Base-by-base conservation (phyloP, 2,888 invertebrate genomes). In the Athripsodes cinereus region DNA sequence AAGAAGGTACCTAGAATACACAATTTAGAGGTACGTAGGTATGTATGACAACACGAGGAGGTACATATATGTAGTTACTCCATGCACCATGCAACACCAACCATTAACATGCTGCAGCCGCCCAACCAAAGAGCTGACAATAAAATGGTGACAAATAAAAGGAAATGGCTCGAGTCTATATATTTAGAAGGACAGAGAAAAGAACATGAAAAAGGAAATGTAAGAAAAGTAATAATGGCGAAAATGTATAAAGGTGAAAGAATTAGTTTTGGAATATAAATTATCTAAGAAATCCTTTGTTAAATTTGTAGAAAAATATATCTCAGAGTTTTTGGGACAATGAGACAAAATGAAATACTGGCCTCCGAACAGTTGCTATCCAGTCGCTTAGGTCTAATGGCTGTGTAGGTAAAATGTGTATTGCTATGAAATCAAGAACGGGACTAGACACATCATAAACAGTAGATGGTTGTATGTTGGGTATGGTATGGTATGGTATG, bases 91-190 rank as follows among this genome's bases (percentile, higher is more conserved):
- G 68, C 70, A 70, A 73, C 71, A 72, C 67, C 67, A 68, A 72
- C 68, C 72, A 72, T 72, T 72, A 72, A 67, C 64, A 73, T 73
- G 73, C 73, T 71, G 67, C 72, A 69, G 72, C 72, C 62, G 61
- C 71, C 53, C 55, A 62, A 62, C 54, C 56, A 72, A 69, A 72
- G 69, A 70, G 68, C 67, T 66, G 66, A 68, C 68, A 69, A 69
- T 67, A 66, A 26, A 68, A 64, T 68, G 67, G 66, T 65, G 64
- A 62, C 46, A 58, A 59, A 53, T 55, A 53, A 53, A 53, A 56
- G 53, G 53, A 53, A 40, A 59, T 56, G 52, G 53, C 59, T 59
- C 53, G 35, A 59, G 49, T 44, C 53, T 47, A 59, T 64, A n/a
- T n/a, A n/a, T n/a, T 59, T 8, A 61, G 60, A 59, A 59, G 63